Base-by-base conservation (phyloP, 2,888 invertebrate species). In the Euspilapteryx auroguttella region DNA sequence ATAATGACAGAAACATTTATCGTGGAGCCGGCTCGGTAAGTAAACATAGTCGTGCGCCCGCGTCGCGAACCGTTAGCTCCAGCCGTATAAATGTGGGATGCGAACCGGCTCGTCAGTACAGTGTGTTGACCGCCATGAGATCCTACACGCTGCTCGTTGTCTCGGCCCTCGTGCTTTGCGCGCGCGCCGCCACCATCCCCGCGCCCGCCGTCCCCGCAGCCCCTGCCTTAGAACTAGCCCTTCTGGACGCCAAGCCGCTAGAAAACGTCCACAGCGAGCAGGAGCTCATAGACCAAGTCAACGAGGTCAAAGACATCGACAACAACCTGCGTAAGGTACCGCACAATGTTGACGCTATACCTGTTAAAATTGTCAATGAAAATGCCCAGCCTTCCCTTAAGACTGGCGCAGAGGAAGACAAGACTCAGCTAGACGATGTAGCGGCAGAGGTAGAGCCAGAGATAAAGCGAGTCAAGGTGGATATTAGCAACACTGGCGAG, bases 1-100 rank as follows among this genome's bases (percentile, higher is more conserved):
- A 65, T 63, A 64, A 54, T 62, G 59, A 54, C 57, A 49, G 47
- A 61, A 50, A 54, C 50, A 56, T 57, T 62, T 56, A 62, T 52
- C 56, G 54, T 40, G 34, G 27, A 9, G 31, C 37, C 36, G 33
- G 33, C 38, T 29, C 36, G 36, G 47, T 46, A 48, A n/a, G n/a
- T n/a, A n/a, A n/a, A n/a, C n/a, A n/a, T n/a, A n/a, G n/a, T n/a
- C n/a, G n/a, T n/a, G n/a, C n/a, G n/a, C n/a, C n/a, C n/a, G n/a
- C n/a, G n/a, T n/a, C n/a, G n/a, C n/a, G n/a, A n/a, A n/a, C n/a
- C n/a, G n/a, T n/a, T n/a, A n/a, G n/a, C n/a, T n/a, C n/a, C n/a
- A n/a, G n/a, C n/a, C 35, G 43, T 73, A 73, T 73, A 73, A 64
- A 73, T 49, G 55, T 37, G 33, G 39, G 39, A 31, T 40, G 47